phyloP scores from a whole-genome alignment of 2,113 vertebrate genomes.

The Rhinoderma darwinii region DNA sequence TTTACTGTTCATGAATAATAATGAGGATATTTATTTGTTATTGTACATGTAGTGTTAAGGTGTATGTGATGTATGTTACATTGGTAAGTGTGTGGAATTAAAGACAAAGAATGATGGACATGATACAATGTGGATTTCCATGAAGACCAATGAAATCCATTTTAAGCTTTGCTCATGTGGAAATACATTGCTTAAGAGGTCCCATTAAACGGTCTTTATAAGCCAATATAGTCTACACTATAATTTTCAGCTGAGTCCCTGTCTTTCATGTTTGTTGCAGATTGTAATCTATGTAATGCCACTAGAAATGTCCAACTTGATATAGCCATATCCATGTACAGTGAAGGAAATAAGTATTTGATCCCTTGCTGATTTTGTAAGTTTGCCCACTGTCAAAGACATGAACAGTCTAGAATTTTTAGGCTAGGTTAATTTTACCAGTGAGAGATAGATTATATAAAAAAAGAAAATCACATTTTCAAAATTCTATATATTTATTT shows the following conservation, averaged over 20 bases:
- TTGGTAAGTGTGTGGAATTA: constrained; percentile 59
- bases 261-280: constrained; percentile 14
- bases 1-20: constrained; percentile 63
- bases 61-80: constrained; percentile 69
- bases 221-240: constrained; percentile 13
- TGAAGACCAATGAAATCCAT: not conserved
- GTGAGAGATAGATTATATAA: too few species aligned
- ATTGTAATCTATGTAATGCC: not conserved
- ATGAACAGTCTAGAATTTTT: too few species aligned
- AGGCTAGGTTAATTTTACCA: too few species aligned
- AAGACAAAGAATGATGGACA: constrained; percentile 49
- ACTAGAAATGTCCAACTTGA: not conserved
- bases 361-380: too few species aligned
- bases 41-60: constrained; percentile 70
- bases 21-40: constrained; percentile 75
- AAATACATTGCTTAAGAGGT: constrained; percentile 28
- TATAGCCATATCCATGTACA: not conserved
- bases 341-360: too few species aligned
- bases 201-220: constrained; percentile 26
- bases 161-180: not conserved
- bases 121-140: constrained; percentile 17
- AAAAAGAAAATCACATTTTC: too few species aligned
- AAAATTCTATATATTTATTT: too few species aligned
- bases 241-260: not conserved
- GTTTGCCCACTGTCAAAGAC: too few species aligned